A percentile compares a stretch with the other conserved stretches of the same genome.
Evolutionary conservation across 2,888 invertebrate genomes (phyloP).

Genomic region (Lepas anatifera): DNA sequence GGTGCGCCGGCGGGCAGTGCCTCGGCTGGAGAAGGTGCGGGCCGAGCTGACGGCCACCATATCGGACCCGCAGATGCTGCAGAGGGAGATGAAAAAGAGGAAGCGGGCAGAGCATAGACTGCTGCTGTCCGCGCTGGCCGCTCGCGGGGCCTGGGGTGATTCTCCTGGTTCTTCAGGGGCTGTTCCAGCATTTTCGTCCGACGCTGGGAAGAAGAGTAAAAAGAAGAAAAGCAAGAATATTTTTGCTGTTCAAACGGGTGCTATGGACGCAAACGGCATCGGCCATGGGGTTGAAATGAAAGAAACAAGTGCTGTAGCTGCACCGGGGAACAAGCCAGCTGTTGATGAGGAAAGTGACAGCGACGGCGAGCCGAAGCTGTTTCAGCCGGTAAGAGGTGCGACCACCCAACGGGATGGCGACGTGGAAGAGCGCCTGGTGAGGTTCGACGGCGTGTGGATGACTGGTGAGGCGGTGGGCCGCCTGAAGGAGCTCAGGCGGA

Average conservation of each 20-base stretch:
- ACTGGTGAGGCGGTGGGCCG: constrained; percentile 20
- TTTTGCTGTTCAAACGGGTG: too few relatives aligned
- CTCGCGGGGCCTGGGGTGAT: neutral
- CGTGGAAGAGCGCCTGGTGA: constrained; percentile 10
- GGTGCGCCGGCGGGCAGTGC: constrained; percentile 17
- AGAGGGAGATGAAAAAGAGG: constrained; percentile 19
- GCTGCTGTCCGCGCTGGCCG: constrained; percentile 5
- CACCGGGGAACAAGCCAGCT: neutral
- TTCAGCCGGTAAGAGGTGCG: neutral
- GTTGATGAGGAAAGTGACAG: neutral
- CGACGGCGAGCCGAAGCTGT: neutral
- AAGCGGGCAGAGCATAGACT: constrained; percentile 15
- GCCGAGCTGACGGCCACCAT: constrained; percentile 12
- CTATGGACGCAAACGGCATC: neutral
- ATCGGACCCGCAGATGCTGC: constrained; percentile 15
- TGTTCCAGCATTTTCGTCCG: too few relatives aligned
- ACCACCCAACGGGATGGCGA: neutral
- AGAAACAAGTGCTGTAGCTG: too few relatives aligned
- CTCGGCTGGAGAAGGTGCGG: constrained; percentile 2
- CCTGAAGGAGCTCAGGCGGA: constrained; percentile 18
- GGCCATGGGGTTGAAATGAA: too few relatives aligned
- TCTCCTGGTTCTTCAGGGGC: too few relatives aligned
- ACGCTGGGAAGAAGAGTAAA: too few relatives aligned
- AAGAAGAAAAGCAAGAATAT: too few relatives aligned
- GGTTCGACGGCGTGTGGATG: constrained; percentile 20